These are phyloP conservation scores for Plagiodera versicolora DNA, from an alignment of 2,888 invertebrate genomes.

Conservation along the genomic window DNA sequence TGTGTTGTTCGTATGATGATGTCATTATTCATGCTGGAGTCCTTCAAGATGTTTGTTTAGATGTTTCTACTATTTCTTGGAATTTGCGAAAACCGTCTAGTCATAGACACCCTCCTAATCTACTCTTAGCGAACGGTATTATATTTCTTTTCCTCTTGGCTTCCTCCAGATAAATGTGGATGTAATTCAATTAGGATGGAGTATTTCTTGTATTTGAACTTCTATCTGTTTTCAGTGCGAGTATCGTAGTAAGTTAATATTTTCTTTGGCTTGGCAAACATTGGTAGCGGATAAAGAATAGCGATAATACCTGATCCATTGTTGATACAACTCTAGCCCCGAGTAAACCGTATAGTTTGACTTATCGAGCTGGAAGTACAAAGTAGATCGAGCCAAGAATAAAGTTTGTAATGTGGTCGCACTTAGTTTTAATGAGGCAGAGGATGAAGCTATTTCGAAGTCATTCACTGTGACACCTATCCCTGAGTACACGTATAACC, in stretches of 20 bases:
- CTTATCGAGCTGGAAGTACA: too few relatives aligned
- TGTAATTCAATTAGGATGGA: background rate
- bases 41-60: background rate
- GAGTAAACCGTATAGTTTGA: background rate
- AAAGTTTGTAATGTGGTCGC: background rate
- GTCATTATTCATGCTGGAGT: background rate
- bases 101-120: background rate
- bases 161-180: background rate
- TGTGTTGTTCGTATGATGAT: background rate
- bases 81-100: background rate
- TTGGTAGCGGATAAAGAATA: slow-evolving; percentile 5
- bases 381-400: too few relatives aligned
- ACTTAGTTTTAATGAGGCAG: slow-evolving; percentile 10
- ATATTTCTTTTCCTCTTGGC: background rate
- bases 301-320: background rate
- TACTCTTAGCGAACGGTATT: background rate
- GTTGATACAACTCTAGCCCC: background rate
- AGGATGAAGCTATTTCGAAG: slow-evolving; percentile 15
- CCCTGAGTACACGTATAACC: slow-evolving; percentile 25
- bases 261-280: slow-evolving; percentile 21
- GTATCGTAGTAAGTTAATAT: slow-evolving; percentile 12
- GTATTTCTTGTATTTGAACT: background rate
- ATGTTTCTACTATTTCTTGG: background rate
- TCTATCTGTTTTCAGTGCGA: background rate
- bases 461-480: slow-evolving; percentile 29